A percentile compares a stretch with the other conserved stretches of the same genome.
phyloP scores from a whole-genome alignment of 2,888 invertebrate genomes.

The Polia nebulosa region DNA sequence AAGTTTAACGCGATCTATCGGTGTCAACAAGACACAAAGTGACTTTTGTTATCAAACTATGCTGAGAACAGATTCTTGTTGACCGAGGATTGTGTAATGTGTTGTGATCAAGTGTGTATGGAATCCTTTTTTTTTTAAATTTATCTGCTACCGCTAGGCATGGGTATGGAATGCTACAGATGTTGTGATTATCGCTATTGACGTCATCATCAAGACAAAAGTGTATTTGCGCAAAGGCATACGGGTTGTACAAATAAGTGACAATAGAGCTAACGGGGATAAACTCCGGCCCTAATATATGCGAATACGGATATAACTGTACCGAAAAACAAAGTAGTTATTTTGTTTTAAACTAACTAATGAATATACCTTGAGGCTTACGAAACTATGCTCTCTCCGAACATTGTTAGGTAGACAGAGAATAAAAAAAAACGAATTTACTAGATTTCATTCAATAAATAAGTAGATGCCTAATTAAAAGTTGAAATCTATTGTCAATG shows the following conservation, averaged over 20 bases:
- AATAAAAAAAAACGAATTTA: background rate
- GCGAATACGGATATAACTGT: background rate
- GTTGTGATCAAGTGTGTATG: conserved; percentile 2
- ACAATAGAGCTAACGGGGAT: too few species aligned
- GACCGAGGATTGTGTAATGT: background rate
- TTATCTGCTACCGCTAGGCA: too few species aligned
- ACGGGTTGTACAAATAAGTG: background rate
- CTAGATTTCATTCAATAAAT: conserved; percentile 51
- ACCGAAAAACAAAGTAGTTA: background rate
- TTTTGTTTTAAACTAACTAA: too few species aligned
- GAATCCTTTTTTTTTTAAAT: too few species aligned
- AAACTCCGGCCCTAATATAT: too few species aligned
- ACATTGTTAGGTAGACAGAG: background rate
- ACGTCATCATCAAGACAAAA: background rate
- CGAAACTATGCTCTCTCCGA: background rate
- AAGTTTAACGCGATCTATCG: conserved; percentile 31
- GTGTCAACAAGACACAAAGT: background rate
- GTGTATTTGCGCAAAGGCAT: background rate
- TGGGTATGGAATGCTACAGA: conserved; percentile 21
- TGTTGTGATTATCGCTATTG: conserved; percentile 25
- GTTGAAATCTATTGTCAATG: conserved; percentile 93
- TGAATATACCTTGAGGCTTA: background rate
- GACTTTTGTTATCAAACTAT: background rate
- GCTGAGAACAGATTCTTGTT: background rate
- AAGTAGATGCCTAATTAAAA: too few species aligned